Conservation (phyloP, 64 coral and sea anemone species). For the Astreopora myriophthalma region DNA sequence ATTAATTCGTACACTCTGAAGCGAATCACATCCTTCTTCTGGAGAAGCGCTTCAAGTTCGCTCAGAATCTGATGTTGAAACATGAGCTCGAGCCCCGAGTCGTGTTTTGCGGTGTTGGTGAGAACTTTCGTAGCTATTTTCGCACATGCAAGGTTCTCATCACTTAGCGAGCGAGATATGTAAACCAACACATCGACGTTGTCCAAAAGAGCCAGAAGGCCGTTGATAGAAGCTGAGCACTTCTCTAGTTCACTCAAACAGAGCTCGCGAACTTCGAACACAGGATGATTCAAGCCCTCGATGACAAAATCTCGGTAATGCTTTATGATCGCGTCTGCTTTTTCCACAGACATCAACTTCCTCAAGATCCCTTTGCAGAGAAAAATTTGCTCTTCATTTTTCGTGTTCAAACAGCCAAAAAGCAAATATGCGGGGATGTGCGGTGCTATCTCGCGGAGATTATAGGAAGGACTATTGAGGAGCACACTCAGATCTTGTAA, state of each 20-base stretch:
- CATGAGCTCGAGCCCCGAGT: slow-evolving; percentile 76
- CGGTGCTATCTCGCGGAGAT: slow-evolving; percentile 57
- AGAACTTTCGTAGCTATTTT: slow-evolving; percentile 80
- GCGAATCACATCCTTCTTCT: slow-evolving; percentile 74
- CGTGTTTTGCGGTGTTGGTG: slow-evolving; percentile 78
- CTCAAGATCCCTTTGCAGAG: slow-evolving; percentile 84
- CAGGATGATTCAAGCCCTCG: slow-evolving; percentile 92
- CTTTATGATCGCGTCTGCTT: slow-evolving; percentile 68
- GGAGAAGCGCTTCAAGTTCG: slow-evolving; percentile 78
- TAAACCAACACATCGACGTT: slow-evolving; percentile 87
- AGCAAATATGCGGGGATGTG: slow-evolving; percentile 57
- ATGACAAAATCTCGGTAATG: slow-evolving; percentile 84
- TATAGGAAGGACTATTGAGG: slow-evolving; percentile 58
- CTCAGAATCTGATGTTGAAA: slow-evolving; percentile 81
- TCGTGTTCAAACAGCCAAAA: slow-evolving; percentile 81
- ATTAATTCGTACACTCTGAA: slow-evolving; percentile 90
- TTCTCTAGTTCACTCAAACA: slow-evolving; percentile 84
- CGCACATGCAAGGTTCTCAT: slow-evolving; percentile 67
- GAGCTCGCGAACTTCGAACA: slow-evolving; percentile 82
- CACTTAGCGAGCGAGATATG: slow-evolving; percentile 61
- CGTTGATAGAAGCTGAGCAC: slow-evolving; percentile 82
- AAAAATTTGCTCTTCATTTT: slow-evolving; percentile 76
- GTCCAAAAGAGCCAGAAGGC: slow-evolving; percentile 76
- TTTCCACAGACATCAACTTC: slow-evolving; percentile 83
- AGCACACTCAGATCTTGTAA: slow-evolving; percentile 81